Conservation (phyloP, 2,113 vertebrate genomes). For the Tiliqua scincoides region DNA sequence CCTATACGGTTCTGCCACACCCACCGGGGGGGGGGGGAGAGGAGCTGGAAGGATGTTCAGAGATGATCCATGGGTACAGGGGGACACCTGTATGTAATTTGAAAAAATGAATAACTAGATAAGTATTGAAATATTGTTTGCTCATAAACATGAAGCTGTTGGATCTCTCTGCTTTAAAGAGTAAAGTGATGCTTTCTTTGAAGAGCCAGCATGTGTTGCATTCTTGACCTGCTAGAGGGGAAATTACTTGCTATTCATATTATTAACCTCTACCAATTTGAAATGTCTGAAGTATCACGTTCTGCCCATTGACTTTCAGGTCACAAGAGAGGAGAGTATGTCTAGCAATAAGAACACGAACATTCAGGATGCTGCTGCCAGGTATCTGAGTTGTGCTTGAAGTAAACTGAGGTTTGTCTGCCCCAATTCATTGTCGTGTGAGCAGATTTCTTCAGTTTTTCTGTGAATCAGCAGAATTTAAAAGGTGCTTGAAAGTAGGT, state of each 20-base stretch:
- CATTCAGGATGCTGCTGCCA: conserved; percentile 80
- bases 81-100: not conserved
- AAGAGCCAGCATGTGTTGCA: not conserved
- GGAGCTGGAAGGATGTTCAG: too few relatives aligned
- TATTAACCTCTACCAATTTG: not conserved
- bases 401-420: not conserved
- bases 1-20: too few relatives aligned
- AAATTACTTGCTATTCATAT: not conserved
- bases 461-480: not conserved
- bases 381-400: conserved; percentile 72
- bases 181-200: not conserved
- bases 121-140: not conserved
- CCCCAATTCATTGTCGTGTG: not conserved
- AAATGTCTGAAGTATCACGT: not conserved
- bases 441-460: not conserved
- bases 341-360: conserved; percentile 81
- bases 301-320: conserved; percentile 71
- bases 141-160: not conserved
- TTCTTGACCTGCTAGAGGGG: not conserved
- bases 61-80: too few relatives aligned
- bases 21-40: too few relatives aligned
- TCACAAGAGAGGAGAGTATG: conserved; percentile 76
- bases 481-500: not conserved
- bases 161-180: not conserved
- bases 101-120: not conserved